Conservation (phyloP, 2,797 vertebrate genomes). For the Geotria australis region DNA sequence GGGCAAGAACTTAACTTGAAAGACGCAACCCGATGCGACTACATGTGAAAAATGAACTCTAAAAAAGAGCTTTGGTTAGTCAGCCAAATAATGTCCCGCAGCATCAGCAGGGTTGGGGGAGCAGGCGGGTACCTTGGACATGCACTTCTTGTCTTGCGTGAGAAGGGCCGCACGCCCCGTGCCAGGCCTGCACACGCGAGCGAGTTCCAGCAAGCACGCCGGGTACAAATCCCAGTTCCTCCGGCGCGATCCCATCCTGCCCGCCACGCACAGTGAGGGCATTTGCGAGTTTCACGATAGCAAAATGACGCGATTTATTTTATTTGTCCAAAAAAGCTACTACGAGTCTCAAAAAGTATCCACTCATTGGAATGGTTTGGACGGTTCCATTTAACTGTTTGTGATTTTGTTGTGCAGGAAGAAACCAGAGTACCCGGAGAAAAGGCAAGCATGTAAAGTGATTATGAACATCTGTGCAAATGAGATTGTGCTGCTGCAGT, state of each 20-base stretch:
- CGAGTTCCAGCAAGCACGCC: constrained; percentile 66
- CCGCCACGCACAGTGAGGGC: not conserved
- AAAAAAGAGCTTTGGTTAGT: too few relatives aligned
- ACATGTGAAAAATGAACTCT: too few relatives aligned
- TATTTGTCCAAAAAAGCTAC: not conserved
- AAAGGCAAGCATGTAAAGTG: not conserved
- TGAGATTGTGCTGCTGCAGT: too few relatives aligned
- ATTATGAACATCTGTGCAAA: too few relatives aligned
- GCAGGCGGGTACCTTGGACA: constrained; percentile 32
- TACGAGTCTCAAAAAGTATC: too few relatives aligned
- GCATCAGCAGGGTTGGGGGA: not conserved
- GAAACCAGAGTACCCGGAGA: not conserved
- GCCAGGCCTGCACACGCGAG: constrained; percentile 44
- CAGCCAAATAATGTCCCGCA: too few relatives aligned
- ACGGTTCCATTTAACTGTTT: too few relatives aligned
- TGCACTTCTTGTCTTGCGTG: constrained; percentile 90
- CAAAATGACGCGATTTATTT: too few relatives aligned
- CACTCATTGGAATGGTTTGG: too few relatives aligned
- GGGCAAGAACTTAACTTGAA: too few relatives aligned
- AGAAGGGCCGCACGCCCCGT: constrained; percentile 62
- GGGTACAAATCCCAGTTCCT: constrained; percentile 95
- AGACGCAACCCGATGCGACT: too few relatives aligned
- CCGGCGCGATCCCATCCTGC: constrained; percentile 70
- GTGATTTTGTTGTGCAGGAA: constrained; percentile 1
- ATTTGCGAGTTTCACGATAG: too few relatives aligned